Evolutionary conservation across 2,113 vertebrate genomes (phyloP).

Genomic region (Hirundichthys speculiger): DNA sequence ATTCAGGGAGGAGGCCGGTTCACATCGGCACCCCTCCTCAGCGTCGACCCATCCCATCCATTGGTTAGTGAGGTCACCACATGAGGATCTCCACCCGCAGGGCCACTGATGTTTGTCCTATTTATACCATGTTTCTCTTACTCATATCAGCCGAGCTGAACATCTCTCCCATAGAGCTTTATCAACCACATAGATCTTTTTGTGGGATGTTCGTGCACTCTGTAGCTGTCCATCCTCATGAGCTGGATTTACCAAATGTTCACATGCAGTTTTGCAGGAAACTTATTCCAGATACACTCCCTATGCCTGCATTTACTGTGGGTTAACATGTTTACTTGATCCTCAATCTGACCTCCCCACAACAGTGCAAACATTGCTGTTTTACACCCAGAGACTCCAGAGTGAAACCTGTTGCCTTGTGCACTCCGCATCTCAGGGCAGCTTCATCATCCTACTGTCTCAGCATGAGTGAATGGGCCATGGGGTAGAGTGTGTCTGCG

Average conservation of each 20-base stretch:
- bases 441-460: conserved; percentile 67
- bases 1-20: conserved; percentile 81
- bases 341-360: conserved; percentile 39
- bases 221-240: conserved; percentile 63
- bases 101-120: conserved; percentile 73
- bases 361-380: conserved; percentile 80
- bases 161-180: conserved; percentile 70
- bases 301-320: conserved; percentile 49
- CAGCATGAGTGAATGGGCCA: conserved; percentile 72
- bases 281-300: conserved; percentile 43
- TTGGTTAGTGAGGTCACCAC: conserved; percentile 90
- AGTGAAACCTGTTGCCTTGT: conserved; percentile 65
- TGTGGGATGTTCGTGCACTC: conserved; percentile 49
- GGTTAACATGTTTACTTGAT: conserved; percentile 49
- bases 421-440: conserved; percentile 48
- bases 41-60: conserved; percentile 87
- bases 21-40: conserved; percentile 83
- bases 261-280: conserved; percentile 60
- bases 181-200: conserved; percentile 50
- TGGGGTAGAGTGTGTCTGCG: conserved; percentile 64
- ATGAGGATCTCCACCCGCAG: conserved; percentile 63
- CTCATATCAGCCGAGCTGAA: conserved; percentile 69
- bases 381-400: conserved; percentile 77
- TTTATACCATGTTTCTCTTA: conserved; percentile 65
- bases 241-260: conserved; percentile 62